phyloP scores from a whole-genome alignment of 2,797 vertebrate species.

The Masticophis lateralis region DNA sequence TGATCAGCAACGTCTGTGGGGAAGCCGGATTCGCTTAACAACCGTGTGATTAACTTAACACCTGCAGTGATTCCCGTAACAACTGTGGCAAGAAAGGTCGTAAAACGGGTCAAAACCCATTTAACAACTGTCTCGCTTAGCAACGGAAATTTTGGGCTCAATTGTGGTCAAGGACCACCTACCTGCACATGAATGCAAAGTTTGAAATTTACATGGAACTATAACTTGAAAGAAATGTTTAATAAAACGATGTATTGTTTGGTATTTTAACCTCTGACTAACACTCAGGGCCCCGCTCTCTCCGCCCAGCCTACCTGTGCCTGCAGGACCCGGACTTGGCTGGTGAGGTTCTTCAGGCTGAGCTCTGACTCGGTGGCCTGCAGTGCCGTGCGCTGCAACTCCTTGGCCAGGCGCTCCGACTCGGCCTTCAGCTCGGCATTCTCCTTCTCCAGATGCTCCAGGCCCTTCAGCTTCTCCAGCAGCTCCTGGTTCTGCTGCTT shows the following conservation, averaged over 20 bases:
- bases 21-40: not conserved
- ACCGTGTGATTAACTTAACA: not conserved
- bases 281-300: accelerated
- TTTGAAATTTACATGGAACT: not conserved
- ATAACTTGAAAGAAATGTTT: not conserved
- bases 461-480: slow-evolving; percentile 71
- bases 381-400: slow-evolving; percentile 74
- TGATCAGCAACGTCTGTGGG: not conserved
- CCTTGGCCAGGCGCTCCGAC: slow-evolving; percentile 72
- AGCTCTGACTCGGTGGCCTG: slow-evolving; percentile 72
- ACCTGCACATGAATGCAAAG: not conserved
- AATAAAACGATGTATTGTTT: accelerated
- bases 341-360: slow-evolving; percentile 72
- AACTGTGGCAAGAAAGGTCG: not conserved
- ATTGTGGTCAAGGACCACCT: not conserved
- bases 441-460: slow-evolving; percentile 76
- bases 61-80: not conserved
- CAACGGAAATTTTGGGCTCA: not conserved
- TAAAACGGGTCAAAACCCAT: not conserved
- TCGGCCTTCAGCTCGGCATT: slow-evolving; percentile 69
- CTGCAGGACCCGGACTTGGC: slow-evolving; percentile 78
- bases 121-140: not conserved
- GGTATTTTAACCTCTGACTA: not conserved
- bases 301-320: slow-evolving; percentile 73
- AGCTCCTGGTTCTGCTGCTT: slow-evolving; percentile 86